Conservation (phyloP, 2,888 invertebrate species). For the Patella pellucida region DNA sequence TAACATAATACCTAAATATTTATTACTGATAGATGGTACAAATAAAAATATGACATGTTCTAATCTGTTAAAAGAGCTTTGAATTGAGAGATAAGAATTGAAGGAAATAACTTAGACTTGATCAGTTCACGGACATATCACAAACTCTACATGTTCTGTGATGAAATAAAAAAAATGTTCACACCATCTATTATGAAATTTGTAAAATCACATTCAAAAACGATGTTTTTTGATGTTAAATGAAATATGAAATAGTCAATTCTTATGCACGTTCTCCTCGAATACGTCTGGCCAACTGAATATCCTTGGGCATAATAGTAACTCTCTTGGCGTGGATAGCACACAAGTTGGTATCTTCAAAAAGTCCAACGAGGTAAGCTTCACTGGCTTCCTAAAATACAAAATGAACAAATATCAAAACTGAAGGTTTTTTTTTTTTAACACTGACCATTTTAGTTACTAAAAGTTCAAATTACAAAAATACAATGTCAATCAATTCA, state of each 20-base stretch:
- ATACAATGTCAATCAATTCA: too few relatives aligned
- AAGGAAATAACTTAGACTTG: too few relatives aligned
- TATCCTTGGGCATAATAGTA: slow-evolving; percentile 98
- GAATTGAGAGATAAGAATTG: too few relatives aligned
- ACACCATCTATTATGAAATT: slow-evolving; percentile 29
- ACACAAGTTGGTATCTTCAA: slow-evolving; percentile 98
- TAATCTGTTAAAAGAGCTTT: too few relatives aligned
- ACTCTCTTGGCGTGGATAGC: slow-evolving; percentile 97
- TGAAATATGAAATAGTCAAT: background rate
- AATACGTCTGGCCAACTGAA: slow-evolving; percentile 95
- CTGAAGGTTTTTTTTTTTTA: too few relatives aligned
- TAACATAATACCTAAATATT: too few relatives aligned
- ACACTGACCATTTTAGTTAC: too few relatives aligned
- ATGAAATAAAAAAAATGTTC: slow-evolving; percentile 24
- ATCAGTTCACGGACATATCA: too few relatives aligned
- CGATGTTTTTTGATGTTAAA: slow-evolving; percentile 17
- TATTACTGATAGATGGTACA: too few relatives aligned
- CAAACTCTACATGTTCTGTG: background rate
- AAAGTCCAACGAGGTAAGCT: slow-evolving; percentile 78
- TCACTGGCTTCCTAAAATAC: slow-evolving; percentile 64
- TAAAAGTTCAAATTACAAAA: too few relatives aligned
- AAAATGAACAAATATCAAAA: slow-evolving; percentile 4
- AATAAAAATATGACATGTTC: too few relatives aligned
- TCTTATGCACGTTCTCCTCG: slow-evolving; percentile 85
- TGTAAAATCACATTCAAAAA: slow-evolving; percentile 21